Conservation (phyloP, 92 coral and sea anemone genomes). For the Montipora capitata region DNA sequence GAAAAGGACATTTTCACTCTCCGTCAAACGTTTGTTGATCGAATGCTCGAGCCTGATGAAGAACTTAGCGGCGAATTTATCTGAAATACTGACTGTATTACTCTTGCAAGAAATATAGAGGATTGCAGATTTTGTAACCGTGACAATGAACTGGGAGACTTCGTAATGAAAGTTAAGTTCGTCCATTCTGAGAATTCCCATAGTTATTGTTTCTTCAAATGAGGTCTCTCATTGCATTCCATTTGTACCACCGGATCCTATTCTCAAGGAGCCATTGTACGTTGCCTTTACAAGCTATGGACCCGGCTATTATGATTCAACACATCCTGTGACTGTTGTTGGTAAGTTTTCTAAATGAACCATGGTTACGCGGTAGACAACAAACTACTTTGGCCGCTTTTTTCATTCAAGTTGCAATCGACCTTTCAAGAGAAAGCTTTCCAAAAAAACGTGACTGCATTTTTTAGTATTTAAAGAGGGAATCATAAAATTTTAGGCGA, state of each 20-base stretch:
- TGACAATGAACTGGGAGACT: constrained; percentile 44
- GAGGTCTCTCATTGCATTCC: constrained; percentile 17
- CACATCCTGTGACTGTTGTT: background rate
- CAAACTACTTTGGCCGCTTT: too few relatives aligned
- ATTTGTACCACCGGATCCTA: constrained; percentile 2
- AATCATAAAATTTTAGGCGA: too few relatives aligned
- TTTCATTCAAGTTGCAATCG: too few relatives aligned
- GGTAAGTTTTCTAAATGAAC: background rate
- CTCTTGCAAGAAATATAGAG: background rate
- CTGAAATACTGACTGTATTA: background rate
- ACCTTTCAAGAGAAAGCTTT: too few relatives aligned
- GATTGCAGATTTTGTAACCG: constrained; percentile 22
- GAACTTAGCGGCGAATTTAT: constrained; percentile 11
- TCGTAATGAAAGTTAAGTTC: constrained; percentile 32
- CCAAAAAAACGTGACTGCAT: too few relatives aligned
- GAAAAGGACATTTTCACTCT: constrained; percentile 4
- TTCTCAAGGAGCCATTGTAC: background rate
- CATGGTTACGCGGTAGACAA: too few relatives aligned
- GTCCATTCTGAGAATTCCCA: constrained; percentile 30
- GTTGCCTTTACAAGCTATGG: constrained; percentile 35
- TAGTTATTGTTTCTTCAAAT: constrained; percentile 22
- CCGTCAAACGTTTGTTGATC: constrained; percentile 38
- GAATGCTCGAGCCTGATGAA: constrained; percentile 13
- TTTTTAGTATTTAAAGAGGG: too few relatives aligned
- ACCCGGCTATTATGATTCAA: constrained; percentile 28